Percentiles rank a stretch among this genome's conserved stretches.
Conservation (phyloP, 2,888 invertebrate genomes). For the Andrena flavipes region DNA sequence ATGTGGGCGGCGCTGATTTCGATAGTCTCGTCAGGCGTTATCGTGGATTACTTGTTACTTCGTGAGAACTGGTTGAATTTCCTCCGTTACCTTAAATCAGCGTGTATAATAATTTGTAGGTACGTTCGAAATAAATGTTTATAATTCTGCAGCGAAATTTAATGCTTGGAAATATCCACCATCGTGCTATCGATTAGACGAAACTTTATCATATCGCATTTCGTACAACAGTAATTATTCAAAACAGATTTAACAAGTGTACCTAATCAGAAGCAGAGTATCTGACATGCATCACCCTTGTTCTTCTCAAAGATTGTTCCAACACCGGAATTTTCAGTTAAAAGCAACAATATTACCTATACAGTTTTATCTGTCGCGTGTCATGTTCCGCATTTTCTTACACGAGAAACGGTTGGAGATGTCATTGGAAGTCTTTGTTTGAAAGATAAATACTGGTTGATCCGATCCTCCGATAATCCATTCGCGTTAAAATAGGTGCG, state of each 20-base stretch:
- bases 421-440: slow-evolving; percentile 65
- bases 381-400: slow-evolving; percentile 28
- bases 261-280: slow-evolving; percentile 1
- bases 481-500: slow-evolving; percentile 77
- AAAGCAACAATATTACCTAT: slow-evolving; percentile 17
- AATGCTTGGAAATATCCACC: too few relatives aligned
- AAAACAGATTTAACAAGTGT: background rate
- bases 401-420: slow-evolving; percentile 67
- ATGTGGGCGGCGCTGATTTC: slow-evolving; percentile 74
- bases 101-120: slow-evolving; percentile 5
- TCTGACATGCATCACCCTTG: background rate
- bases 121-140: background rate
- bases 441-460: slow-evolving; percentile 71
- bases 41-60: slow-evolving; percentile 63
- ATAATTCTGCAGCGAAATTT: background rate
- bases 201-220: background rate
- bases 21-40: slow-evolving; percentile 67
- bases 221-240: background rate
- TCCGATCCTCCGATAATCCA: slow-evolving; percentile 68
- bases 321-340: slow-evolving; percentile 2
- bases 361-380: slow-evolving; percentile 12
- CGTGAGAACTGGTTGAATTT: slow-evolving; percentile 64
- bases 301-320: slow-evolving; percentile 25
- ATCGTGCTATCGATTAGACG: background rate
- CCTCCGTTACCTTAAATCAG: slow-evolving; percentile 22